phyloP scores from a whole-genome alignment of 2,888 invertebrate species.

The Julus scandinavius region DNA sequence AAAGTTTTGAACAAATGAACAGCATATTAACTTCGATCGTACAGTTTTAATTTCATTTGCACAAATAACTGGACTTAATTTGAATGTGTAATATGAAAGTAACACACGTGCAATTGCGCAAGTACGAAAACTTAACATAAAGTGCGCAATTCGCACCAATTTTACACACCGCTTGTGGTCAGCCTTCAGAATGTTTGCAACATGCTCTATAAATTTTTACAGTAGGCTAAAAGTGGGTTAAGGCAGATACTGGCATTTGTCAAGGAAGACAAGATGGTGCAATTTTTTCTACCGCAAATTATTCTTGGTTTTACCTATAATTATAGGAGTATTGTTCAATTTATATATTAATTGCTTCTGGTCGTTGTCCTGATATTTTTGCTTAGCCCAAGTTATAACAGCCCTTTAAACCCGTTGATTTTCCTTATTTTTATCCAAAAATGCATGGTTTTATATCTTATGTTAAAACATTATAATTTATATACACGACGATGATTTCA shows the following conservation, averaged over 20 bases:
- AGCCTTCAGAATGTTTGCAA: slow-evolving; percentile 6
- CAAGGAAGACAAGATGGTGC: slow-evolving; percentile 31
- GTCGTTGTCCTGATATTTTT: no score
- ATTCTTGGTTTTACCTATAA: background rate
- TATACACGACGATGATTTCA: background rate
- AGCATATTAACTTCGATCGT: background rate
- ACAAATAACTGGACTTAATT: background rate
- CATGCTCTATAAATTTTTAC: slow-evolving; percentile 43
- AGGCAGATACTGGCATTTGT: slow-evolving; percentile 24
- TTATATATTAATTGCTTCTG: no score
- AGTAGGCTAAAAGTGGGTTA: slow-evolving; percentile 31
- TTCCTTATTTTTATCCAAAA: no score
- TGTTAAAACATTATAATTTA: no score
- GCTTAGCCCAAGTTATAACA: no score
- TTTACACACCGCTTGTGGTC: slow-evolving; percentile 31
- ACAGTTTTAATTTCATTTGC: background rate
- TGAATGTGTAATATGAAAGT: background rate
- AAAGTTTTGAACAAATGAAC: no score
- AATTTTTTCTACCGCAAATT: background rate
- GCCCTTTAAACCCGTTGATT: no score
- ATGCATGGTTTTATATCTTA: no score
- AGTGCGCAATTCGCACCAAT: background rate
- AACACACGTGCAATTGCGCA: background rate
- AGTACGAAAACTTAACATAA: background rate
- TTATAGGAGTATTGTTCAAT: background rate